Conservation (phyloP, 1,140 invertebrate species). For the Pseudomyrmex sp. region DNA sequence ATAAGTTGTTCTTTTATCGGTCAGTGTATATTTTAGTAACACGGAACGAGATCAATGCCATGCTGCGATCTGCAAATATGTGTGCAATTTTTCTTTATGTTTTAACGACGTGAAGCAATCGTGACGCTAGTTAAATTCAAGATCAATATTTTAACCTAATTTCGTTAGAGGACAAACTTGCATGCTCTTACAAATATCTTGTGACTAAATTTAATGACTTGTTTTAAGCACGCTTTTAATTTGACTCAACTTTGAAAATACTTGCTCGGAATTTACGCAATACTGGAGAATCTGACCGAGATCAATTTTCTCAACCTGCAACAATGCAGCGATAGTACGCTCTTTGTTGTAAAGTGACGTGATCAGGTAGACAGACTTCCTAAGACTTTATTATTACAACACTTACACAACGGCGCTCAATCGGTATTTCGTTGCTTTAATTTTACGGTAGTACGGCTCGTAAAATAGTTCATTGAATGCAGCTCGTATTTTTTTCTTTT, state of each 20-base stretch:
- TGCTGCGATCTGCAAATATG: too few species aligned
- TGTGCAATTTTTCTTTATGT: too few species aligned
- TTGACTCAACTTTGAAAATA: conserved; percentile 35
- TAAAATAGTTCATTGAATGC: conserved; percentile 3
- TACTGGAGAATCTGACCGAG: neutral
- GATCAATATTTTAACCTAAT: neutral
- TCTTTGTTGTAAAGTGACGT: conserved; percentile 28
- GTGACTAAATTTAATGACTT: conserved; percentile 22
- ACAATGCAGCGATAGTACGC: conserved; percentile 42
- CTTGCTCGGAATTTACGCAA: conserved; percentile 16
- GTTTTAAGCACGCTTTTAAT: conserved; percentile 14
- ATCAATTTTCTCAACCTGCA: conserved; percentile 47
- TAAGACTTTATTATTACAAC: conserved; percentile 27
- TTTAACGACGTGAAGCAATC: neutral
- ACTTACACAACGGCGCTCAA: conserved; percentile 17
- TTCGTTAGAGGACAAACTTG: neutral
- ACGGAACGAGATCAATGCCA: neutral
- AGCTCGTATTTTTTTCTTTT: neutral
- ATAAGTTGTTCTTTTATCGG: neutral
- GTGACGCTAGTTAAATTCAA: neutral
- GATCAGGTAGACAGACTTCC: conserved; percentile 28
- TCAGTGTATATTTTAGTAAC: neutral
- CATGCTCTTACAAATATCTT: neutral
- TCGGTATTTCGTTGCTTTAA: conserved; percentile 49
- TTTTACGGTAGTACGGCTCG: conserved; percentile 28